These are phyloP conservation scores for Caenorhabditis sp. DNA, from an alignment of 2,888 invertebrate species.

Conservation along the genomic window DNA sequence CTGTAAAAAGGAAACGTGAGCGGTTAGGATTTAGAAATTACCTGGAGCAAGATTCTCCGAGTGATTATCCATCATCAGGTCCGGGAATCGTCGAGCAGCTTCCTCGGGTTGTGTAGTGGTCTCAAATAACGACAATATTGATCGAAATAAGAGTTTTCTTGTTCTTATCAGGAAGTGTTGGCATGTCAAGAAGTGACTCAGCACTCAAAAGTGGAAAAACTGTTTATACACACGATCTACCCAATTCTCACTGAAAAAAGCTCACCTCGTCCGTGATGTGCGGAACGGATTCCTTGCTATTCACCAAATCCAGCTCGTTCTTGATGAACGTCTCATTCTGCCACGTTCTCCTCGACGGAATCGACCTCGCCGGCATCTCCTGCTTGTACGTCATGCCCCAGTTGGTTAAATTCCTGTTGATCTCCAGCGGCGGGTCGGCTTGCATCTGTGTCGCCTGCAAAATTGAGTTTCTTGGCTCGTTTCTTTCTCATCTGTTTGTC, in stretches of 20 bases:
- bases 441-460: constrained; percentile 44
- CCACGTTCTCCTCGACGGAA: constrained; percentile 71
- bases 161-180: neutral
- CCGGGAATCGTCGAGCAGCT: constrained; percentile 44
- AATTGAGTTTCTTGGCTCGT: neutral
- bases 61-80: constrained; percentile 45
- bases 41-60: constrained; percentile 37
- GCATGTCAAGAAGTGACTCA: too few relatives aligned
- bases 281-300: constrained; percentile 70
- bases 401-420: constrained; percentile 77
- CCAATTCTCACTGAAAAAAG: neutral
- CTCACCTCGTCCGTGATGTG: constrained; percentile 59
- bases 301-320: constrained; percentile 70
- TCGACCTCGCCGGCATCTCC: constrained; percentile 36
- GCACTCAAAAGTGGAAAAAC: too few relatives aligned
- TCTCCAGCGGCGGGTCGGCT: constrained; percentile 77
- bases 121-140: constrained; percentile 8
- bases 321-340: constrained; percentile 74
- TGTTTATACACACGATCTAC: too few relatives aligned
- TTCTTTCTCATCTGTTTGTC: neutral
- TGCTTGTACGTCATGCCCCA: constrained; percentile 75
- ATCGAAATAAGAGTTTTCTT: neutral
- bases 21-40: neutral
- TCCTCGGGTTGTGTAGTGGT: constrained; percentile 54
- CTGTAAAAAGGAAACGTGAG: too few relatives aligned